Evolutionary conservation across 2,797 vertebrate species (phyloP), one percentile per base, ranked within the genome.

Genomic region (Danio choprae): DNA sequence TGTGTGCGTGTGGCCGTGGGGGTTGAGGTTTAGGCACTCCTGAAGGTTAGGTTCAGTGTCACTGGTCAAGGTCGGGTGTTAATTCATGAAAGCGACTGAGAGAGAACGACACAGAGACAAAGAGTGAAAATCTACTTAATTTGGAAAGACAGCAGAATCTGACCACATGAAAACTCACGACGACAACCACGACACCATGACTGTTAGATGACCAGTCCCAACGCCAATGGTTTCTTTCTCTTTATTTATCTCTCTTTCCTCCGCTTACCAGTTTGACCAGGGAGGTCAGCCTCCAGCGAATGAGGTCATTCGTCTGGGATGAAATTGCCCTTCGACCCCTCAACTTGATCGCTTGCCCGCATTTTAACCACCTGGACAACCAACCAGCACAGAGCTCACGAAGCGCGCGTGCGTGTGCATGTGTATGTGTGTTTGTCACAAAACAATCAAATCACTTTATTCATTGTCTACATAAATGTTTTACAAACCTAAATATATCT

Each of bases 261-360:
- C 77, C 81, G 84, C 69, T 20, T 80, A 80, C 83, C 46, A 76
- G 81, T 73, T 79, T 85, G 82, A 86, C 81, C 85, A 59, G 38
- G 81, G 84, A 87, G 90, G 89, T 92, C 89, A 86, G 79, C 78
- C 79, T 87, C 85, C 83, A 85, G 75, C 83, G 83, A 90, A 90
- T 89, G 87, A 88, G 92, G 92, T 93, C 91, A 92, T 87, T 86
- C 81, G 89, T 92, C 91, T 93, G 89, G 91, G 89, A 93, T 92
- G 87, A 88, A 90, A 84, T 78, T 90, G 92, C 92, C 90, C 91
- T 89, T 83, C 88, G 90, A 93, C 90, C 92, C 5, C n/a, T 83
- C 84, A 87, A 83, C 87, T 83, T 74, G 81, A 86, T 88, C 60
- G 74, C 85, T 85, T 16, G 84, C 88, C 86, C 75, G 85, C 88